Evolutionary conservation across 2,888 invertebrate genomes (phyloP), one percentile per base, ranked within the genome.

Genomic region (Pollenia amentaria): DNA sequence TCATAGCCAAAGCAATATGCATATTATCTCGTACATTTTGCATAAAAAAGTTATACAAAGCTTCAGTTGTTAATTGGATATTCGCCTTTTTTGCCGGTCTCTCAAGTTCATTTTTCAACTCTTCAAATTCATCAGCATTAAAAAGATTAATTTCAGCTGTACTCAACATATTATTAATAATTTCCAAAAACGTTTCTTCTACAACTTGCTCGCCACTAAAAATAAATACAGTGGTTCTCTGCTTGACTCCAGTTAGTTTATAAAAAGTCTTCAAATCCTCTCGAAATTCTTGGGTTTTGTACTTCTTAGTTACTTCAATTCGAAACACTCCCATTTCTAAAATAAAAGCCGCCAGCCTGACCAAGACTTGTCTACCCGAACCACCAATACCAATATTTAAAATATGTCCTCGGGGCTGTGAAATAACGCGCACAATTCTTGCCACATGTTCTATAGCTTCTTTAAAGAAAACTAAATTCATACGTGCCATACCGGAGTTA

Each of bases 61-160:
- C 94, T 91, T 97, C 97, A 3, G 94, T 94, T 0, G 96, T 96
- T 88, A 95, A 95, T 88, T 94, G 89, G 6, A 96, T 90, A 0
- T 90, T 90, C 0, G 89, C 87, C 80, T 90, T 91, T 79, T 91
- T 91, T 0, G 92, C 92, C 29, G 91, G 89, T 0, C 90, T 83
- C 44, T 92, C 91, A 12, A 93, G 76, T n/a, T 92, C 91, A 0
- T 89, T 70, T 78, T 92, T 92, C 0, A 92, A 72, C 38, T 98
- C 97, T 91, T 98, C 98, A 93, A 98, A 96, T 93, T 98, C 98
- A 88, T 98, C 98, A 0, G 95, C 92, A 91, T 97, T 97, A 91
- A 96, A 98, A n/a, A 98, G 94, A 93, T 97, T 98, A 82, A 98
- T 96, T 93, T 98, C 98, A 0, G 98, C 98, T 87, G 96, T 97